These are phyloP conservation scores for Conus betulinus DNA, from an alignment of 1,140 invertebrate species.

Conservation along the genomic window DNA sequence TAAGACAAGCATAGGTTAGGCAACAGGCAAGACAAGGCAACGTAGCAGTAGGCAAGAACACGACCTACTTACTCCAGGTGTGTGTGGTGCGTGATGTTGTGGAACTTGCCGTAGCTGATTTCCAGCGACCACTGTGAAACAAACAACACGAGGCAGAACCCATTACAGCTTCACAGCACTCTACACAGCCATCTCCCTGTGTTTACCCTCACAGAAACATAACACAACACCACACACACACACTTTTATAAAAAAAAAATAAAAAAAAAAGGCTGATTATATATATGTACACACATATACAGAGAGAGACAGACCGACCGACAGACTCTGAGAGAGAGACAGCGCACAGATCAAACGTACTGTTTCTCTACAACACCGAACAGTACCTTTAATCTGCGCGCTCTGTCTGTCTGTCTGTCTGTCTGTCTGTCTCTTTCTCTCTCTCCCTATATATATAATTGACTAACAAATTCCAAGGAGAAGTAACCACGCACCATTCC, in stretches of 20 bases:
- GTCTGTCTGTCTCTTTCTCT: too few relatives aligned
- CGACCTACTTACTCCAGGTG: not conserved
- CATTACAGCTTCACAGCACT: not conserved
- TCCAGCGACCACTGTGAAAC: slow-evolving; percentile 14
- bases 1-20: too few relatives aligned
- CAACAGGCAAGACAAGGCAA: too few relatives aligned
- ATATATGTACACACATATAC: not conserved
- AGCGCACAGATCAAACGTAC: not conserved
- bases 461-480: too few relatives aligned
- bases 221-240: not conserved
- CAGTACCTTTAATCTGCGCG: too few relatives aligned
- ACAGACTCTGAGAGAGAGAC: too few relatives aligned
- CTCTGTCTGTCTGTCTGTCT: too few relatives aligned
- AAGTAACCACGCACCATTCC: too few relatives aligned
- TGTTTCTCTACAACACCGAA: too few relatives aligned
- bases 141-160: not conserved
- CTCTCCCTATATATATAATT: too few relatives aligned
- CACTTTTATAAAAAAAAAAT: not conserved
- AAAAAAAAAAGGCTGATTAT: not conserved
- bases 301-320: not conserved
- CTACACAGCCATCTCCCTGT: too few relatives aligned
- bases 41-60: slow-evolving; percentile 81
- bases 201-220: too few relatives aligned
- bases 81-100: not conserved
- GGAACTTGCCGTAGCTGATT: not conserved